These are phyloP conservation scores for Petroica traversi DNA, from an alignment of 2,113 vertebrate genomes.

Conservation along the genomic window DNA sequence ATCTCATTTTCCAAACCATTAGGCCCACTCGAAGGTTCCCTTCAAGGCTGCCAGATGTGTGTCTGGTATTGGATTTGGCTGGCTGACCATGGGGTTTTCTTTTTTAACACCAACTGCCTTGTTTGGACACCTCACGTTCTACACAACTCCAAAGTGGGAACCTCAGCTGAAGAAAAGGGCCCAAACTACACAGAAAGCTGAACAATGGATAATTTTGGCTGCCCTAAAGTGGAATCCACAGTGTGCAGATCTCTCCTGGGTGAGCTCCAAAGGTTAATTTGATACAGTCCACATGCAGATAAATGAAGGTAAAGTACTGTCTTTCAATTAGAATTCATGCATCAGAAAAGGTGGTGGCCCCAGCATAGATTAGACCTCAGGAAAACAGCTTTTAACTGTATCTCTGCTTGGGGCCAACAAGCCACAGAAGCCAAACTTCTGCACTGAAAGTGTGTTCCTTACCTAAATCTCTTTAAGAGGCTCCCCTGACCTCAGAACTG, in stretches of 20 bases:
- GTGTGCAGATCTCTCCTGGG: background rate
- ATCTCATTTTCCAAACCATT: constrained; percentile 6
- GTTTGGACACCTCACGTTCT: fast-evolving
- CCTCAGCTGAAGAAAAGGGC: background rate
- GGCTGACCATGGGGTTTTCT: background rate
- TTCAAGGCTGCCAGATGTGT: background rate
- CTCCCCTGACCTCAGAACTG: fast-evolving
- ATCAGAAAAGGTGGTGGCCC: background rate
- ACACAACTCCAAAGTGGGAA: background rate
- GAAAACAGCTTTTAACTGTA: background rate
- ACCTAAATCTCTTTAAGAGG: background rate
- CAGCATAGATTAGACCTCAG: background rate
- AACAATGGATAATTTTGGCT: background rate
- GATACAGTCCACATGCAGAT: background rate
- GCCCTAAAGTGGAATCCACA: background rate
- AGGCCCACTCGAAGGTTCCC: background rate
- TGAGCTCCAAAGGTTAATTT: background rate
- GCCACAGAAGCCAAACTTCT: background rate
- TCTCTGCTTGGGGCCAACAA: background rate
- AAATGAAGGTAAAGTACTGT: background rate
- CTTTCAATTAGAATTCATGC: background rate
- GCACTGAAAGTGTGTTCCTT: background rate
- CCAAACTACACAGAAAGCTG: background rate
- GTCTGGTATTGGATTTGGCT: background rate
- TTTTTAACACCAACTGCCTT: background rate